Evolutionary conservation across 1,140 invertebrate genomes (phyloP).

Genomic region (Coptotermes formosanus): DNA sequence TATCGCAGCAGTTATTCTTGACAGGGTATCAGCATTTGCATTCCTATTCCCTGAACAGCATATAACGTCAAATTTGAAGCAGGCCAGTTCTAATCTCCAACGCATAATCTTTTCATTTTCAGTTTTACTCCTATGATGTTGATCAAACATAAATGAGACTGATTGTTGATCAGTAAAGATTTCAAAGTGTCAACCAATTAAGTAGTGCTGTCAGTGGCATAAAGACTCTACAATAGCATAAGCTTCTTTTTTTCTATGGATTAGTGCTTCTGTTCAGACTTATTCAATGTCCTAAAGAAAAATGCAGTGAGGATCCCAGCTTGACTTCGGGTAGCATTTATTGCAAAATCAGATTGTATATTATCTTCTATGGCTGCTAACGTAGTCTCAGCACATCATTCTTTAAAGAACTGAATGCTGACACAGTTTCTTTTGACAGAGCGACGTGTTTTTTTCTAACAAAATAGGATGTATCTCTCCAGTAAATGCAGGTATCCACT

Average conservation of each 20-base stretch:
- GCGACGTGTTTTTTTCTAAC: background rate
- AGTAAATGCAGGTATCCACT: background rate
- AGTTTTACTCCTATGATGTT: too few species aligned
- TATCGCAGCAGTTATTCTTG: too few species aligned
- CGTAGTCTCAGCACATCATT: background rate
- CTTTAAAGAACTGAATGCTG: background rate
- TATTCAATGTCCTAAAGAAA: constrained; percentile 35
- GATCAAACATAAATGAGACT: too few species aligned
- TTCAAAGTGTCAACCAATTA: too few species aligned
- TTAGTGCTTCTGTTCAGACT: constrained; percentile 32
- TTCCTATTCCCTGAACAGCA: too few species aligned
- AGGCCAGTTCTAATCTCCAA: too few species aligned
- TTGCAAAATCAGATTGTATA: constrained; percentile 31
- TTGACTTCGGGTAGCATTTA: constrained; percentile 37
- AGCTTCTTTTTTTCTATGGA: constrained; percentile 38
- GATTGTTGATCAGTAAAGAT: too few species aligned
- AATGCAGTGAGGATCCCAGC: constrained; percentile 31
- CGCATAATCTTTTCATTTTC: too few species aligned
- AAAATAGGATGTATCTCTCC: background rate
- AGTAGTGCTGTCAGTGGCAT: too few species aligned
- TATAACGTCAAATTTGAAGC: too few species aligned
- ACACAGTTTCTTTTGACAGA: background rate
- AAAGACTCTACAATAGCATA: too few species aligned
- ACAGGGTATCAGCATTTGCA: too few species aligned
- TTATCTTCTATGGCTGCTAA: background rate